A percentile compares a stretch with the other conserved stretches of the same genome.
Conservation (phyloP, 37 sponge, comb jelly and placozoan genomes). For the Axinella damicornis region DNA sequence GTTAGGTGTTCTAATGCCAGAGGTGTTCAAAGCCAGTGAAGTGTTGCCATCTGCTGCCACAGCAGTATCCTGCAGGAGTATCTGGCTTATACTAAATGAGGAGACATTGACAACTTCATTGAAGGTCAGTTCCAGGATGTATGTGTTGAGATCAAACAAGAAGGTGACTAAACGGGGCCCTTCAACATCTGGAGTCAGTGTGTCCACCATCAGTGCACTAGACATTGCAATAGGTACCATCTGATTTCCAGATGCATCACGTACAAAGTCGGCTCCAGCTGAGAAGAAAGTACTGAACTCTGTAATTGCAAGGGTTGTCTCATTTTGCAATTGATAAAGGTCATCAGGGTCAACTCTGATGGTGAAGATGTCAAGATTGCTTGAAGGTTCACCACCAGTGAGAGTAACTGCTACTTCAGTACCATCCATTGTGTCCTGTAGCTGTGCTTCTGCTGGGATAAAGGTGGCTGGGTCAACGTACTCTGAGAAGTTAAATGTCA, state of each 20-base stretch:
- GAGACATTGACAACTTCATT: conserved; percentile 84
- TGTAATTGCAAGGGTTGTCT: conserved; percentile 38
- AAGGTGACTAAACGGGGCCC: conserved; percentile 66
- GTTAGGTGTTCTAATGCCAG: conserved; percentile 25
- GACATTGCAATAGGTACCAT: conserved; percentile 24
- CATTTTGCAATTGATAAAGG: conserved; percentile 62
- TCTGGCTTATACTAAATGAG: conserved; percentile 21
- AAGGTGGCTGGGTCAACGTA: conserved; percentile 61
- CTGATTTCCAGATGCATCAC: conserved; percentile 59
- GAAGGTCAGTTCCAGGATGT: conserved; percentile 71
- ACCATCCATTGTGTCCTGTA: conserved; percentile 28
- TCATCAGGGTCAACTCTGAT: conserved; percentile 31
- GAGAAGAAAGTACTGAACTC: conserved; percentile 61
- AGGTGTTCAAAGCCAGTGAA: conserved; percentile 48
- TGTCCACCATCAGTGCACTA: conserved; percentile 22
- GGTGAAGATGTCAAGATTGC: conserved; percentile 63
- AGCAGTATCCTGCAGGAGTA: conserved; percentile 60
- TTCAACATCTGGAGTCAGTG: conserved; percentile 47
- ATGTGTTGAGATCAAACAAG: conserved; percentile 66
- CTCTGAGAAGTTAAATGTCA: conserved; percentile 84
- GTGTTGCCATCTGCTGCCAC: conserved; percentile 3
- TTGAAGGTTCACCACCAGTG: conserved; percentile 60
- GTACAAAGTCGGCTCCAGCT: conserved; percentile 42
- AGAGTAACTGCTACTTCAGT: conserved; percentile 17
- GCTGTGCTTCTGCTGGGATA: conserved; percentile 18